Evolutionary conservation across 2,113 vertebrate genomes (phyloP).

Genomic region (Alethe diademata): DNA sequence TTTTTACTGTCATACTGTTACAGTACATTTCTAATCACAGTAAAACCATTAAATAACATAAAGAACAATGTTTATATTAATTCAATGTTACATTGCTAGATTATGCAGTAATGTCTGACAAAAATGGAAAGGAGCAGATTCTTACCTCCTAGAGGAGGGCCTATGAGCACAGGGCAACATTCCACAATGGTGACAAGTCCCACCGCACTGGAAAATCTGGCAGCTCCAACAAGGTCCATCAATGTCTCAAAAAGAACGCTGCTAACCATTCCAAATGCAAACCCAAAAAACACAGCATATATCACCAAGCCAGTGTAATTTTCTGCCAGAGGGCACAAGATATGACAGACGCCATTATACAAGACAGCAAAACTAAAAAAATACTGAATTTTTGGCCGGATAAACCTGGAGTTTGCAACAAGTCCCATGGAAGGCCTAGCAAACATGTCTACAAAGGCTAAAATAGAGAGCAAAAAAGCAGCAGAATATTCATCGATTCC

Average conservation of each 20-base stretch:
- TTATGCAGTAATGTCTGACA: neutral
- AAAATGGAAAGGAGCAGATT: neutral
- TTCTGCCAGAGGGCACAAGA: slow-evolving; percentile 86
- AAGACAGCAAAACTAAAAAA: slow-evolving; percentile 93
- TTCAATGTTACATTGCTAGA: neutral
- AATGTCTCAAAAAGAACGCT: slow-evolving; percentile 93
- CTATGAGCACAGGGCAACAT: slow-evolving; percentile 91
- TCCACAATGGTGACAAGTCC: slow-evolving; percentile 94
- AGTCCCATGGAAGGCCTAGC: slow-evolving; percentile 90
- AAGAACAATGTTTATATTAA: neutral
- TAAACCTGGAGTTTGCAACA: slow-evolving; percentile 86
- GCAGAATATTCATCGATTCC: slow-evolving; percentile 93
- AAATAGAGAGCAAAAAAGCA: slow-evolving; percentile 90
- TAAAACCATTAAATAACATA: neutral
- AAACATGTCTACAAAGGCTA: slow-evolving; percentile 97
- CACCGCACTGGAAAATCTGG: slow-evolving; percentile 93
- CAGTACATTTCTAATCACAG: neutral
- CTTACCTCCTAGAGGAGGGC: slow-evolving; percentile 94
- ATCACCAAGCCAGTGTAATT: slow-evolving; percentile 86
- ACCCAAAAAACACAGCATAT: slow-evolving; percentile 92
- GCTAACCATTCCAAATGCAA: slow-evolving; percentile 97
- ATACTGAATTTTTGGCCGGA: slow-evolving; percentile 93
- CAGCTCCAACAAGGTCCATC: slow-evolving; percentile 93
- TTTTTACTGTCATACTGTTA: neutral
- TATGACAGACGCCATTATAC: slow-evolving; percentile 90